These are phyloP conservation scores for Dromas ardeola DNA, from an alignment of 2,113 vertebrate species.

Conservation along the genomic window DNA sequence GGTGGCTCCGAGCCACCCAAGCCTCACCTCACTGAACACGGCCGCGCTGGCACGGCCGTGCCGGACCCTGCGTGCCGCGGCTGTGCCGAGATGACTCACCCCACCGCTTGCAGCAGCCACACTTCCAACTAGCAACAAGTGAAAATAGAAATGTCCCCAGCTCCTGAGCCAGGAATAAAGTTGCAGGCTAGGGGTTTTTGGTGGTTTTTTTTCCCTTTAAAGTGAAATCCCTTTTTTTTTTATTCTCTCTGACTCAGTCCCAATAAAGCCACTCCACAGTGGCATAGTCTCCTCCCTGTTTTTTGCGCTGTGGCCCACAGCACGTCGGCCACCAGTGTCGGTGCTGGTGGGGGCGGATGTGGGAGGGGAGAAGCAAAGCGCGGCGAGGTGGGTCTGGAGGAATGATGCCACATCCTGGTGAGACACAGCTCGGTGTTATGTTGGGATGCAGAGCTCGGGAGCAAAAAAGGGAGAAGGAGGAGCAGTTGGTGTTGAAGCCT, in stretches of 20 bases:
- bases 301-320: not conserved
- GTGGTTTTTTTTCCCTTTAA: not conserved
- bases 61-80: not conserved
- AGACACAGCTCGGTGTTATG: accelerated
- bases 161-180: not conserved
- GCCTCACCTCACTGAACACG: accelerated
- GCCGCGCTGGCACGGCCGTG: not conserved
- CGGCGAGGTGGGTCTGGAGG: accelerated
- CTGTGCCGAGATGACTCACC: not conserved
- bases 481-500: not conserved
- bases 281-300: not conserved
- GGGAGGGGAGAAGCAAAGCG: not conserved
- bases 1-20: not conserved
- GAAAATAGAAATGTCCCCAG: not conserved
- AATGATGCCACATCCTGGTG: accelerated
- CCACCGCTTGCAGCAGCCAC: not conserved
- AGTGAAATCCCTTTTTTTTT: not conserved
- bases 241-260: not conserved
- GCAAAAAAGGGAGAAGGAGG: not conserved
- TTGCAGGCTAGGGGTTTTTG: not conserved
- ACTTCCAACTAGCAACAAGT: not conserved
- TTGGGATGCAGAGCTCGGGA: not conserved
- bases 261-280: accelerated
- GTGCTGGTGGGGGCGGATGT: accelerated
- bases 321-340: accelerated